phyloP scores from a whole-genome alignment of 2,888 invertebrate species.

The Cinara cedri region DNA sequence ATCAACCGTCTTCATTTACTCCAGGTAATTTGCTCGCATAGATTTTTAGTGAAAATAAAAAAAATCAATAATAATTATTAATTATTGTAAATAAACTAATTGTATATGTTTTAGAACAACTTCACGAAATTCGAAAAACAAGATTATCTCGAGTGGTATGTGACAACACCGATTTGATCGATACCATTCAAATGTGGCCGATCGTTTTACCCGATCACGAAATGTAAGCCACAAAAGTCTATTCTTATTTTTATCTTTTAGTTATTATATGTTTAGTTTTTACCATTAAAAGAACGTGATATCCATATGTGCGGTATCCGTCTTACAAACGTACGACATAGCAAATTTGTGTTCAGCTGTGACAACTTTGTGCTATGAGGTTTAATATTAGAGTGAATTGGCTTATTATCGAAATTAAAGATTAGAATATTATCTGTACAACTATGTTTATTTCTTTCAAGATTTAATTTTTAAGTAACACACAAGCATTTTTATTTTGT shows the following conservation, averaged over 20 bases:
- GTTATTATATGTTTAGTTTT: neutral
- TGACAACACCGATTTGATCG: conserved; percentile 90
- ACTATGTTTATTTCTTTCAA: no score
- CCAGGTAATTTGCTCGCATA: conserved; percentile 63
- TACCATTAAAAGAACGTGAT: neutral
- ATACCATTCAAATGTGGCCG: conserved; percentile 87
- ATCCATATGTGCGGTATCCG: no score
- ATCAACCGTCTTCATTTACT: conserved; percentile 90
- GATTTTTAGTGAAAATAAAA: conserved; percentile 37
- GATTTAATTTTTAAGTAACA: no score
- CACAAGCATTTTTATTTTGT: no score
- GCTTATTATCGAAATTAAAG: no score
- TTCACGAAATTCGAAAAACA: conserved; percentile 81
- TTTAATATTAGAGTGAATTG: no score
- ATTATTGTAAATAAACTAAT: neutral
- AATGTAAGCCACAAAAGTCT: conserved; percentile 73
- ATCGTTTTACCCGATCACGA: conserved; percentile 92
- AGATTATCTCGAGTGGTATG: conserved; percentile 84
- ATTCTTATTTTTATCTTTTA: neutral
- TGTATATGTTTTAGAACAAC: conserved; percentile 69
- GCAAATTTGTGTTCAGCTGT: no score
- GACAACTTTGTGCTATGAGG: no score
- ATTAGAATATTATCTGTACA: no score
- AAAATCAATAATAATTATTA: neutral
- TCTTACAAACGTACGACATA: no score